Evolutionary conservation across 2,888 invertebrate genomes (phyloP), one percentile per base, ranked within the genome.

Genomic region (Ophion ventricosus): DNA sequence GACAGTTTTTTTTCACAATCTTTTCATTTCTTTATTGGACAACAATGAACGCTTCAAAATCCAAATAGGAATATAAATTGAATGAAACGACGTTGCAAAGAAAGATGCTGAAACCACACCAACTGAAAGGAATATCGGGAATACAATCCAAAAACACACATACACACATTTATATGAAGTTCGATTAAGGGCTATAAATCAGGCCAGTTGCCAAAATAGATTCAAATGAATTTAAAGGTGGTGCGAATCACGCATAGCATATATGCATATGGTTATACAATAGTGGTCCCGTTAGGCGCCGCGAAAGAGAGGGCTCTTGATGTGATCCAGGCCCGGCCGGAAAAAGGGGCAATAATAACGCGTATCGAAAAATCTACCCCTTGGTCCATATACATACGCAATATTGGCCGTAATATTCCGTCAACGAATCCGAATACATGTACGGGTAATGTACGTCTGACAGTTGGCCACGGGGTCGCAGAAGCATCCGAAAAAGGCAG

Each of bases 391-490:
- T 75, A 64, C 77, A 77, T 77, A 63, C 67, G 80, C 61, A 83
- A 84, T 84, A 82, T 79, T 56, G 82, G 79, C 59, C 20, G 23
- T 84, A 84, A 84, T 82, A 82, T 79, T 74, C 81, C 74, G 43
- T 49, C 64, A 59, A 66, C 69, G 59, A 70, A 61, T 40, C 67
- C 70, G 70, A 57, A 59, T 54, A 59, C 56, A 25, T 35, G 26
- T 49, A 49, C 66, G 59, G 29, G 64, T 72, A 76, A 80, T 75
- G 54, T 67, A 59, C 73, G 75, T 49, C 66, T 76, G 67, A 84
- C 84, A 84, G 84, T 84, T 84, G 84, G 84, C 43, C 59, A 23
- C 10, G 23, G 49, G 29, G 76, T 57, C n/a, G n/a, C 56, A 26
- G 63, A 29, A 82, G 54, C 63, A 29, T 59, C 70, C 40, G 49